These are phyloP conservation scores for Peromyscus californicus DNA, from an alignment of 2,113 vertebrate species.

Conservation along the genomic window DNA sequence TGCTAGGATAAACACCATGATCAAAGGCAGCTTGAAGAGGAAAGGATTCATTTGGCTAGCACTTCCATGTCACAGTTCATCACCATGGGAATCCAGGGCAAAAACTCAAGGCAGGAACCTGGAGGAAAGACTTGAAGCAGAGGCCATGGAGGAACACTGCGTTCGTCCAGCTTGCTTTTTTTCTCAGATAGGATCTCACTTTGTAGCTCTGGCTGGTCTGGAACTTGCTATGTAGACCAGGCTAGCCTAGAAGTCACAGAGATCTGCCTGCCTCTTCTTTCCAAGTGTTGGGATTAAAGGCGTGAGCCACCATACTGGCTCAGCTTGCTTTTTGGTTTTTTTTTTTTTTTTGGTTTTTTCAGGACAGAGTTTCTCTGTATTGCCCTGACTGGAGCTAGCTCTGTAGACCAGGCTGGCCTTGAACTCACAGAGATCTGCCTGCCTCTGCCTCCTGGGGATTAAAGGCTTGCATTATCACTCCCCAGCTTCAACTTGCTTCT, in stretches of 20 bases:
- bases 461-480: neutral
- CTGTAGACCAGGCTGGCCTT: neutral
- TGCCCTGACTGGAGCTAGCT: neutral
- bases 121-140: neutral
- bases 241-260: neutral
- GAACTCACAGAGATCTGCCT: neutral
- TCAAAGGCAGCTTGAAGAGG: neutral
- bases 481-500: neutral
- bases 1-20: neutral
- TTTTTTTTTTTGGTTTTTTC: too few species aligned
- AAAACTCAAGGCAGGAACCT: neutral
- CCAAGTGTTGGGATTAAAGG: neutral
- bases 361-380: neutral
- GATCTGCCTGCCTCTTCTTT: neutral
- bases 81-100: neutral
- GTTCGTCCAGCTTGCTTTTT: neutral
- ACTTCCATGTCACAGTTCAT: neutral
- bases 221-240: neutral
- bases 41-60: neutral
- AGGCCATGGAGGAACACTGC: neutral
- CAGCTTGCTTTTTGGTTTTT: neutral
- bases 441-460: neutral
- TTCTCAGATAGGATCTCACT: neutral
- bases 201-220: neutral
- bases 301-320: neutral